These are phyloP conservation scores for Clavelina lepadiformis DNA, from an alignment of 23 tunicate genomes.

Conservation along the genomic window DNA sequence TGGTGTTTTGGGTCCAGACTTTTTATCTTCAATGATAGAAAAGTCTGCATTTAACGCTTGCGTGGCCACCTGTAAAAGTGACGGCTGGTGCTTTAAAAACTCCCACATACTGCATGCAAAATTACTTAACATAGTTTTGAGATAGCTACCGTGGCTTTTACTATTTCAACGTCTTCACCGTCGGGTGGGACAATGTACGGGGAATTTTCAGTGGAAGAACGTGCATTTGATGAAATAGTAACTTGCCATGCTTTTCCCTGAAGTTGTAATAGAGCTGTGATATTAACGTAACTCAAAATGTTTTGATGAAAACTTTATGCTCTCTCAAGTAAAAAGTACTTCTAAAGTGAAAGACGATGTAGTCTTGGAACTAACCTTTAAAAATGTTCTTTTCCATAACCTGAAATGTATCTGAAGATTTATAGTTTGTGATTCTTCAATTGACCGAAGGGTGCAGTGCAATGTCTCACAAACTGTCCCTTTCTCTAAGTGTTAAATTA, in stretches of 20 bases:
- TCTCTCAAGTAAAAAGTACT: no score
- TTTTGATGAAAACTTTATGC: no score
- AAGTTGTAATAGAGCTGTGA: background rate
- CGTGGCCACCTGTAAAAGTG: constrained; percentile 8
- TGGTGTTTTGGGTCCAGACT: background rate
- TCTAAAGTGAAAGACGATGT: no score
- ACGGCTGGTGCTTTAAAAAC: no score
- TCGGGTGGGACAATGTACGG: no score
- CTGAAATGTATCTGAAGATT: constrained; percentile 4
- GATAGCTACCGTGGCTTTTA: no score
- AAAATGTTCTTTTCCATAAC: constrained; percentile 21
- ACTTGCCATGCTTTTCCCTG: constrained; percentile 8
- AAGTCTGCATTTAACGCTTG: constrained; percentile 21
- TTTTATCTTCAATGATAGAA: constrained; percentile 1
- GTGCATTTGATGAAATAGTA: background rate
- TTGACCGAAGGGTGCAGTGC: background rate
- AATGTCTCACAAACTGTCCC: background rate
- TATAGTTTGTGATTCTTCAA: background rate
- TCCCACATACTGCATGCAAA: no score
- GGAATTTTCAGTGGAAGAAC: background rate
- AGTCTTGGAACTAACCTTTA: background rate
- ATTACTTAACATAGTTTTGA: no score
- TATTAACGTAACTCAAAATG: background rate
- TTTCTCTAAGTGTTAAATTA: background rate
- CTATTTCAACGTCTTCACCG: no score